Evolutionary conservation across 2,113 vertebrate species (phyloP), one percentile per base, ranked within the genome.

Genomic region (Fulica atra): DNA sequence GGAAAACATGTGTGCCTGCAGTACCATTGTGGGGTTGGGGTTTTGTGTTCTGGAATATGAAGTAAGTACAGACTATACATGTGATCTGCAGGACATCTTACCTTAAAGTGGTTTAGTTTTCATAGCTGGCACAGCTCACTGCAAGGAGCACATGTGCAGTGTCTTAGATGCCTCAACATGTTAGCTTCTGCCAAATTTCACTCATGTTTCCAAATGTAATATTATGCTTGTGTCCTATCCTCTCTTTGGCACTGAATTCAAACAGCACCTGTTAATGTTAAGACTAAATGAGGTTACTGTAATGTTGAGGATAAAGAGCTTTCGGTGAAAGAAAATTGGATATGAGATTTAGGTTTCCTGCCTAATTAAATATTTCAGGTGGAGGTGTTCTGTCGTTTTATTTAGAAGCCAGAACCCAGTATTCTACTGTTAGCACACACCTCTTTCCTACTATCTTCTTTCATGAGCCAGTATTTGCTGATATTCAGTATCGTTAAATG

Each of bases 181-280:
- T 44, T 70, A 81, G 59, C 92, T 96, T 96, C 85, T 95, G 95
- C 95, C 94, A 97, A 86, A 88, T 88, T 92, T 97, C 82, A 90
- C 94, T 97, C 92, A 10, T 88, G 92, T 96, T 97, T 96, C 93
- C 93, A 92, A 97, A 92, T 94, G 92, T 97, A 96, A 97, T 95
- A 95, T 95, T 95, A 97, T 82, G 88, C 94, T 92, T 87, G 69
- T 97, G 95, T 96, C 94, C 92, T 93, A 11, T 61, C 70, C 70
- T 92, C 48, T 80, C 84, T 88, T 82, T 92, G 93, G 93, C 92
- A 78, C 64, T 73, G 91, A 83, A 94, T 83, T 95, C 78, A 94
- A 89, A 82, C 76, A 92, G 70, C 95, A 97, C 94, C 93, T 97
- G 94, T 91, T 96, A 89, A 93, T 77, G 81, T 90, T 97, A 84